These are phyloP conservation scores for Rambutsinella grinnellia DNA, from an alignment of 2,888 invertebrate species.

Conservation along the genomic window DNA sequence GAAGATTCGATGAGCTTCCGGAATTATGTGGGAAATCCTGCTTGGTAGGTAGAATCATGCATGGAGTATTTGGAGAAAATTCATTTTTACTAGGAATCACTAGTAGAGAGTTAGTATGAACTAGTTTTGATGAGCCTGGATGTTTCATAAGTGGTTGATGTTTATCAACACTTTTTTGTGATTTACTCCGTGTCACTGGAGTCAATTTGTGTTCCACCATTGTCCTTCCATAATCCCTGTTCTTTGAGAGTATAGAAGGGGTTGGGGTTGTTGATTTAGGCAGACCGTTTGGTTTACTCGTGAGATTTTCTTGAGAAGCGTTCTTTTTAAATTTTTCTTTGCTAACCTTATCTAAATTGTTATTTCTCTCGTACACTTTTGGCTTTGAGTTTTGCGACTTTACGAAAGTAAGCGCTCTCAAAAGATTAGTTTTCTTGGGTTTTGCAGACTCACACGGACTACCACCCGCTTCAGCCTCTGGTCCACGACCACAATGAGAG, in stretches of 20 bases:
- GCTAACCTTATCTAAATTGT: neutral
- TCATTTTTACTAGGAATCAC: constrained; percentile 32
- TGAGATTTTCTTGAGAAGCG: constrained; percentile 9
- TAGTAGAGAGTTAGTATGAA: constrained; percentile 30
- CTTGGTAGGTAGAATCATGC: constrained; percentile 14
- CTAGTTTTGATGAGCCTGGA: constrained; percentile 20
- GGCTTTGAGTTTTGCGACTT: constrained; percentile 16
- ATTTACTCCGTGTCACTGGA: constrained; percentile 37
- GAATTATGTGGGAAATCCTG: neutral
- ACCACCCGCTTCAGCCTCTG: constrained; percentile 21
- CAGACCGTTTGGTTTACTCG: no score
- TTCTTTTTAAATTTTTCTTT: constrained; percentile 24
- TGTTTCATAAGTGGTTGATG: neutral
- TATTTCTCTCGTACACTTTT: neutral
- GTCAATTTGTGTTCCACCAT: constrained; percentile 37
- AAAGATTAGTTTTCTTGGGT: constrained; percentile 27
- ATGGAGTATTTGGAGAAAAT: constrained; percentile 9
- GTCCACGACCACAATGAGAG: constrained; percentile 43
- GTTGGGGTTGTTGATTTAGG: constrained; percentile 18
- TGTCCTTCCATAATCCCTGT: no score
- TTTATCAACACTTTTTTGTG: constrained; percentile 40
- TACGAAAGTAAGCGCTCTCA: constrained; percentile 32
- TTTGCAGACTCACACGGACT: constrained; percentile 11
- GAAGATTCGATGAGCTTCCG: no score
- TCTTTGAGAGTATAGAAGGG: no score